Percentiles rank a stretch among this genome's conserved stretches.
These are phyloP conservation scores for Ellobius talpinus DNA, from an alignment of 2,113 vertebrate genomes.

Conservation along the genomic window DNA sequence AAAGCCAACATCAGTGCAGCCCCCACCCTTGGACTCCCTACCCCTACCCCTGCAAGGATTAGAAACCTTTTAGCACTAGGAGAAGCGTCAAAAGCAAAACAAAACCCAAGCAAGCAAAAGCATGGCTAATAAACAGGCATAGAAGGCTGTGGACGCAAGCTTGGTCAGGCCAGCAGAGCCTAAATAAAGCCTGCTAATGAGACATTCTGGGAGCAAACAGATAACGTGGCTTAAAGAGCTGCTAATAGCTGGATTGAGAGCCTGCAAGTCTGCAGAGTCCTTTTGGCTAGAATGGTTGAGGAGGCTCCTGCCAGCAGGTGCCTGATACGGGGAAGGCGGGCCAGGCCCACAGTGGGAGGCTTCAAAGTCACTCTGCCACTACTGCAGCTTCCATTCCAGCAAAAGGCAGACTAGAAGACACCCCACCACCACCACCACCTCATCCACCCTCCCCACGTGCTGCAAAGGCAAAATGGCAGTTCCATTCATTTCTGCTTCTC, in stretches of 20 bases:
- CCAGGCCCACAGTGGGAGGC: too few species aligned
- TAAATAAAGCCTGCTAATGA: constrained; percentile 25
- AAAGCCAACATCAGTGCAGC: background rate
- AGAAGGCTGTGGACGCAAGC: background rate
- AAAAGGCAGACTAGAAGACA: background rate
- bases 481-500: background rate
- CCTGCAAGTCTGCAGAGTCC: background rate
- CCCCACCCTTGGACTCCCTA: background rate
- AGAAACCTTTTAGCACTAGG: background rate
- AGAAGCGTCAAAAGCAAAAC: constrained; percentile 2
- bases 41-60: fast-evolving
- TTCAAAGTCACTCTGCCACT: background rate
- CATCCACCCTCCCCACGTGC: fast-evolving
- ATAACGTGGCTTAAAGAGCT: background rate
- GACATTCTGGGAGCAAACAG: background rate
- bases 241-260: background rate
- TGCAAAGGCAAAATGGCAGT: background rate
- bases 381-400: background rate
- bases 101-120: background rate
- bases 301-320: fast-evolving
- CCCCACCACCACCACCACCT: fast-evolving
- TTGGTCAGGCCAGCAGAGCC: background rate
- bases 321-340: background rate
- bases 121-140: background rate
- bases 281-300: background rate